Base-by-base conservation (phyloP, 35 echinoderm and acorn worm species). In the Apostichopus californicus region DNA sequence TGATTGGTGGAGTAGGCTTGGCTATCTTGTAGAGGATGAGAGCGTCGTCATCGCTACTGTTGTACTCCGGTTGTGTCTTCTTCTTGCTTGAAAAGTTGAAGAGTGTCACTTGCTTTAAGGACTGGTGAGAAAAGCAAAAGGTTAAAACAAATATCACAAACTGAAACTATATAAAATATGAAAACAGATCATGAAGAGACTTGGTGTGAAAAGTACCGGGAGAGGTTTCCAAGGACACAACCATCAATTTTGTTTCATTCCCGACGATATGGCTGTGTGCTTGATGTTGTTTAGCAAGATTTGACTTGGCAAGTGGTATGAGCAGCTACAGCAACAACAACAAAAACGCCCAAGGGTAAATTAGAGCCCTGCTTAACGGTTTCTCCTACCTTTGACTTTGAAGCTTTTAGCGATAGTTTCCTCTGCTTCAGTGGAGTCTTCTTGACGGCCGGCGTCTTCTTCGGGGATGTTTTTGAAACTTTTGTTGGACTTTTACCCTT, bases 31-130 rank as follows among this genome's bases (percentile, higher is more conserved):
- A 91, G 22, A 55, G 91, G 56, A 95, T 92, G 6, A 93, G 84
- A 1, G 94, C 92, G 61, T 92, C 91, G 2, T 93, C 86, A 52
- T 64, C 72, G 64, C 86, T 81, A 18, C 59, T 92, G 58, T 92
- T 52, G 24, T 94, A 78, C 91, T 83, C 25, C 68, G 57, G 70
- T 78, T 57, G 70, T 63, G 53, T 8, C 20, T 92, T 90, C 78
- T 93, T 98, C 94, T 98, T 95, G 17, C 85, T 91, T 18, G 90
- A 81, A 57, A 96, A 79, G 58, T 95, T 92, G 92, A 98, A 95
- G 9, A 98, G 87, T 15, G 96, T 98, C 25, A 94, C 87, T 63
- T 98, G 96, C 73, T 95, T 98, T 78, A 95, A 58, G 7, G 90
- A 87, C 70, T 95, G 91, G 90, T 91, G 24, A 72, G 75, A 92